Conservation (phyloP, 2,888 invertebrate genomes). For the Cephalotes varians region DNA sequence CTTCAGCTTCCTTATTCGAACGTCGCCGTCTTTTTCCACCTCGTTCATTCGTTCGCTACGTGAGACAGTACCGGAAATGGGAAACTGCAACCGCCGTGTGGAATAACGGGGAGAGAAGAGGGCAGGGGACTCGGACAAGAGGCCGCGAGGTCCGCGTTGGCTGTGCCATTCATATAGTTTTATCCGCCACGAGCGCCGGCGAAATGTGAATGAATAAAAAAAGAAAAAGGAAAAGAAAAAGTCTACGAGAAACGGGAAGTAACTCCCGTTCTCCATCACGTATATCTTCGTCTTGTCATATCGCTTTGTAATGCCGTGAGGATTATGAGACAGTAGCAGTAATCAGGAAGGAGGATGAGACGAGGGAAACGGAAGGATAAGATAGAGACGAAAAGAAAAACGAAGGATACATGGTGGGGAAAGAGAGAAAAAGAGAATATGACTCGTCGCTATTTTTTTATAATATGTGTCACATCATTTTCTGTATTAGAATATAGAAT, state of each 20-base stretch:
- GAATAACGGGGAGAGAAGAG: constrained; percentile 51
- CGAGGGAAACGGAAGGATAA: constrained; percentile 12
- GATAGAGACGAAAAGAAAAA: neutral
- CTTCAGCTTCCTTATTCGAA: constrained; percentile 69
- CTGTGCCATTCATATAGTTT: constrained; percentile 85
- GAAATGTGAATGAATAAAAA: constrained; percentile 44
- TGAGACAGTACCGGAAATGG: constrained; percentile 60
- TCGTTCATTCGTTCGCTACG: constrained; percentile 45
- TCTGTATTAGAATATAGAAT: constrained; percentile 60
- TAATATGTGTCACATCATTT: constrained; percentile 59
- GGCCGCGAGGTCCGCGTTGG: constrained; percentile 81
- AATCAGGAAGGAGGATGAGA: neutral
- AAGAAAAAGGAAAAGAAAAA: neutral
- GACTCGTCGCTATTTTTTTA: constrained; percentile 58
- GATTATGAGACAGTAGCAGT: constrained; percentile 15
- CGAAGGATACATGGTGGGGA: constrained; percentile 9
- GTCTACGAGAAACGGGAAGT: neutral
- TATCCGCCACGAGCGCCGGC: constrained; percentile 69
- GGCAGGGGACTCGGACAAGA: constrained; percentile 56
- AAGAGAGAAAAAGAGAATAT: constrained; percentile 15
- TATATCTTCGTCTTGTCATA: constrained; percentile 22
- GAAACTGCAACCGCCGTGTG: constrained; percentile 52
- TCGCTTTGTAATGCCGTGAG: constrained; percentile 24
- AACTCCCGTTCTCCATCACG: constrained; percentile 49
- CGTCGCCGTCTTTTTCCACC: constrained; percentile 69